Percentiles rank a stretch among this genome's conserved stretches.
These are phyloP conservation scores for Lordiphosa collinella DNA, from an alignment of 1,140 invertebrate genomes.

Conservation along the genomic window DNA sequence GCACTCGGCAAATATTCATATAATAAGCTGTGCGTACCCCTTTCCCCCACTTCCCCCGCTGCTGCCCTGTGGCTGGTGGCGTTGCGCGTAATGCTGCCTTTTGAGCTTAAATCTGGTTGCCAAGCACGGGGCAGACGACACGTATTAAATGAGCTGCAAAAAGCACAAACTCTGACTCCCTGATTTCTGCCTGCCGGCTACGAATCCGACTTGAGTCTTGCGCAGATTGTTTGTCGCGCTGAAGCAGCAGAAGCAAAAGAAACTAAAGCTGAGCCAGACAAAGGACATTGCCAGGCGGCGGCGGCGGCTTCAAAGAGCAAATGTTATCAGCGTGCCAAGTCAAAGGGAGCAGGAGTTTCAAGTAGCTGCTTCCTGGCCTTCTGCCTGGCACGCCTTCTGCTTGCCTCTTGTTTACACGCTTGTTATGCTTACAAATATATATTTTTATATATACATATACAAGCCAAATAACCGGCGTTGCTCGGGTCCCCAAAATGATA, in stretches of 20 bases:
- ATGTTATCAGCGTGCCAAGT: slow-evolving; percentile 40
- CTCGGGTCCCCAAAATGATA: no score
- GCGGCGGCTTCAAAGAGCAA: slow-evolving; percentile 47
- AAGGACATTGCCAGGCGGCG: slow-evolving; percentile 16
- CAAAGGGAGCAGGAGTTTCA: slow-evolving; percentile 51
- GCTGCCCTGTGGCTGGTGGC: slow-evolving; percentile 59
- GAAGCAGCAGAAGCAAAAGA: slow-evolving; percentile 18
- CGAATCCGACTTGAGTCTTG: slow-evolving; percentile 45
- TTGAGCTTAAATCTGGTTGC: slow-evolving; percentile 74
- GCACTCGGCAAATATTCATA: background rate
- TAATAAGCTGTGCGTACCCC: slow-evolving; percentile 33
- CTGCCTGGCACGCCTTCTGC: slow-evolving; percentile 3
- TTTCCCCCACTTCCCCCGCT: slow-evolving; percentile 4
- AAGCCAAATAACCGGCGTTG: slow-evolving; percentile 20
- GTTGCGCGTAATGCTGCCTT: slow-evolving; percentile 63
- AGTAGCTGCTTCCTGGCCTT: slow-evolving; percentile 40
- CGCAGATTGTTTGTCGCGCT: slow-evolving; percentile 64
- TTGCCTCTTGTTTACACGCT: slow-evolving; percentile 64
- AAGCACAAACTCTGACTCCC: slow-evolving; percentile 17
- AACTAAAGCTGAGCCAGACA: slow-evolving; percentile 11
- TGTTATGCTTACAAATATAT: slow-evolving; percentile 46
- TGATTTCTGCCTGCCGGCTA: slow-evolving; percentile 22
- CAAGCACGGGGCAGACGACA: slow-evolving; percentile 71
- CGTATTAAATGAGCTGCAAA: slow-evolving; percentile 74
- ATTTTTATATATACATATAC: no score